phyloP scores from a whole-genome alignment of 2,888 invertebrate genomes.

The Monoplex corrugatus region DNA sequence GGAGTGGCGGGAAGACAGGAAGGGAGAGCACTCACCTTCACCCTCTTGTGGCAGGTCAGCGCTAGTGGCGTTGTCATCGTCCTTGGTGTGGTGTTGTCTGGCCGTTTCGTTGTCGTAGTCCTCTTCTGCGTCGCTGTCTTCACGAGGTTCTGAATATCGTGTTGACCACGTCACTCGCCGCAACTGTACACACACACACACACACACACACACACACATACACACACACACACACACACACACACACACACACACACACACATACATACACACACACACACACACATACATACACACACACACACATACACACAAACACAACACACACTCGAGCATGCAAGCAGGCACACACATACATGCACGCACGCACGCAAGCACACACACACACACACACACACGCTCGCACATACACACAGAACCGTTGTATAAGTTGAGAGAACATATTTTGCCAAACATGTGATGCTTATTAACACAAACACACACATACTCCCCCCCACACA shows the following conservation, averaged over 20 bases:
- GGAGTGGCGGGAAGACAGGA: no score
- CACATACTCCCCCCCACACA: not conserved
- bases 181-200: constrained; percentile 54
- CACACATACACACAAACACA: not conserved
- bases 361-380: not conserved
- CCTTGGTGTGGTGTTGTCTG: not conserved
- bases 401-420: not conserved
- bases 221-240: no score
- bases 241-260: not conserved
- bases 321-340: not conserved
- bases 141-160: constrained; percentile 61
- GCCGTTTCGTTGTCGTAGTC: constrained; percentile 46
- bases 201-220: not conserved
- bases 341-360: not conserved
- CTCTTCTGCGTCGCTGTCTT: constrained; percentile 56
- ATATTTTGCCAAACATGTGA: no score
- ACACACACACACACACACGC: not conserved
- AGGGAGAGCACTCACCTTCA: not conserved
- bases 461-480: no score
- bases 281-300: not conserved
- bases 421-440: not conserved
- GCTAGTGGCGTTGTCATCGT: not conserved
- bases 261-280: not conserved
- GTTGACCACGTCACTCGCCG: constrained; percentile 67
- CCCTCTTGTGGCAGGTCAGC: not conserved